A percentile compares a stretch with the other conserved stretches of the same genome.
Conservation (phyloP, 2,113 vertebrate genomes). For the Deroptyus accipitrinus region DNA sequence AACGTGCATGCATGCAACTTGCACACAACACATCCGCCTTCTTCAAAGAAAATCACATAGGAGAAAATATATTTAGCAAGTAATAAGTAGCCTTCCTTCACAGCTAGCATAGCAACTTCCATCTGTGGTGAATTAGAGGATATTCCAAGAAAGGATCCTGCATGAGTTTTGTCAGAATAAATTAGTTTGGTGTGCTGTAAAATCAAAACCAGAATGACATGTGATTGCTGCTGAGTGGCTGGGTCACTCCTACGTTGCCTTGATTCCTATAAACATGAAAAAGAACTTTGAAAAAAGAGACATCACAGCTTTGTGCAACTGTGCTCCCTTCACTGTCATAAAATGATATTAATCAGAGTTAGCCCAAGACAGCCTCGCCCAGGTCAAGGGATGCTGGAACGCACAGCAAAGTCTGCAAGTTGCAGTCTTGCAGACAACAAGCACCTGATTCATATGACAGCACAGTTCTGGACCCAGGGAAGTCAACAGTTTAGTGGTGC, state of each 20-base stretch:
- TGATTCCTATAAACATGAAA: conserved; percentile 47
- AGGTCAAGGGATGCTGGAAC: background rate
- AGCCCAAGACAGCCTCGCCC: background rate
- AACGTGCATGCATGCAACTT: background rate
- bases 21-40: background rate
- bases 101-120: conserved; percentile 19
- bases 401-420: background rate
- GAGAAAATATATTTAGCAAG: conserved; percentile 40
- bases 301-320: conserved; percentile 34
- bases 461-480: background rate
- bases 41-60: background rate
- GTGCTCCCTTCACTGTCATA: background rate
- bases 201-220: conserved; percentile 61
- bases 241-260: conserved; percentile 35
- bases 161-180: conserved; percentile 57
- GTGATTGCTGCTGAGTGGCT: conserved; percentile 18
- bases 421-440: background rate
- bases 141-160: conserved; percentile 39
- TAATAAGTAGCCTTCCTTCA: conserved; percentile 21
- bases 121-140: conserved; percentile 58
- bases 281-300: conserved; percentile 47
- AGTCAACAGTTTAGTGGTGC: background rate
- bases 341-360: background rate
- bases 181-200: conserved; percentile 54
- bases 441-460: background rate